Percentiles rank a stretch among this genome's conserved stretches.
These are phyloP conservation scores for Sciaenops ocellatus DNA, from an alignment of 2,797 vertebrate species.

Conservation along the genomic window DNA sequence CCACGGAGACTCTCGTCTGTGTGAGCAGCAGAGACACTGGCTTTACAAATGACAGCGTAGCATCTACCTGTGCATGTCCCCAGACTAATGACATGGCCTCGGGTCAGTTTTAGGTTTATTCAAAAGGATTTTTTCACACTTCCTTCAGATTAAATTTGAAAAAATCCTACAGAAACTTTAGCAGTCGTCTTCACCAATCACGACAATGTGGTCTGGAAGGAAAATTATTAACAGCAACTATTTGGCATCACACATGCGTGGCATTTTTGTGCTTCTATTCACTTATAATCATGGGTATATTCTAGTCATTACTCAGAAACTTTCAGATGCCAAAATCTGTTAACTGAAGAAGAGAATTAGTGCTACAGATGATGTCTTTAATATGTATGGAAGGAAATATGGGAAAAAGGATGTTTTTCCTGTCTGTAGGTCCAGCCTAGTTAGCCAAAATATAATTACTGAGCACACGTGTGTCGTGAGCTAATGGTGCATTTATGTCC, in stretches of 20 bases:
- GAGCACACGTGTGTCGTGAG: not conserved
- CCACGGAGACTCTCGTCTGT: slow-evolving; percentile 94
- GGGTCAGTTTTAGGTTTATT: not conserved
- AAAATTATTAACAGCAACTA: not conserved
- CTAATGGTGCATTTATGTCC: not conserved
- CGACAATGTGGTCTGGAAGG: not conserved
- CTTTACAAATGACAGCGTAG: slow-evolving; percentile 75
- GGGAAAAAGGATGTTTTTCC: not conserved
- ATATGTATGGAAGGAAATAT: not conserved
- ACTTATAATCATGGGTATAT: not conserved
- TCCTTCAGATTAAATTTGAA: not conserved
- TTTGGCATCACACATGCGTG: not conserved
- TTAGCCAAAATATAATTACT: not conserved
- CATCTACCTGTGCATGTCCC: not conserved
- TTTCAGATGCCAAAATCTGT: not conserved
- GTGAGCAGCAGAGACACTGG: slow-evolving; percentile 88
- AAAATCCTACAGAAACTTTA: not conserved
- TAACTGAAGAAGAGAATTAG: not conserved
- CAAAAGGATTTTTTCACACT: not conserved
- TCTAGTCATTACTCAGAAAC: not conserved
- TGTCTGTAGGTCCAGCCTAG: not conserved
- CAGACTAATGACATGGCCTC: not conserved
- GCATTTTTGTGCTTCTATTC: not conserved
- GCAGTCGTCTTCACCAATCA: not conserved
- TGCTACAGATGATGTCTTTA: not conserved